Percentiles rank a stretch among this genome's conserved stretches.
phyloP scores from a whole-genome alignment of 2,113 vertebrate species.

The Pardalotus punctatus region DNA sequence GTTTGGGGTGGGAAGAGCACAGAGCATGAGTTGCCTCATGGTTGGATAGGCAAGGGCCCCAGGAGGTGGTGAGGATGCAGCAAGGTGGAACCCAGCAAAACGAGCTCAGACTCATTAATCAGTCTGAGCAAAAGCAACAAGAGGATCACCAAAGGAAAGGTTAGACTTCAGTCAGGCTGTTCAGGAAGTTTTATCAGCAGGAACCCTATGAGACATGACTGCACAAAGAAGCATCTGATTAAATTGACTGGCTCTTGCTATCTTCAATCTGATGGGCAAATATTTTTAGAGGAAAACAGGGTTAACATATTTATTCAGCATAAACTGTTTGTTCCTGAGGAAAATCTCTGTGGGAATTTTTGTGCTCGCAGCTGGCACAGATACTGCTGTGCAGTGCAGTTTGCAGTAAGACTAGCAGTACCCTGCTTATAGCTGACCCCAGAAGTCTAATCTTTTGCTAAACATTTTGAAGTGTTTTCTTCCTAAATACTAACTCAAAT shows the following conservation, averaged over 20 bases:
- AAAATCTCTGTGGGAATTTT: neutral
- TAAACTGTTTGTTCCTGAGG: neutral
- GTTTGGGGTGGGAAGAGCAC: fast-evolving
- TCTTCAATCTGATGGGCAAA: neutral
- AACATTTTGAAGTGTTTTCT: conserved; percentile 37
- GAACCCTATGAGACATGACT: neutral
- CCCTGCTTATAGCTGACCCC: neutral
- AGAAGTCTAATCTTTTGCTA: neutral
- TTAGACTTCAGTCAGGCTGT: neutral
- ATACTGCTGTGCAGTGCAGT: neutral
- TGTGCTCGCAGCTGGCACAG: fast-evolving
- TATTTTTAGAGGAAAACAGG: neutral
- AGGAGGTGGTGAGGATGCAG: neutral
- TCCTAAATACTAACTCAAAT: neutral
- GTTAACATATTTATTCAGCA: neutral
- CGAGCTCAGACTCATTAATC: neutral
- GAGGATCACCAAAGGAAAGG: neutral
- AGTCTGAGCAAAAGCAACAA: neutral
- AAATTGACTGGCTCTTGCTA: neutral
- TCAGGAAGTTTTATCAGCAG: neutral
- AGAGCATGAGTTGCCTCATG: fast-evolving
- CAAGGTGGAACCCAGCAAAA: neutral
- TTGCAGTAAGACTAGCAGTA: neutral
- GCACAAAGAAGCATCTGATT: neutral
- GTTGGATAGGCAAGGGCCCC: neutral